These are phyloP conservation scores for Sturnira hondurensis DNA, from an alignment of 2,113 vertebrate species.

Conservation along the genomic window DNA sequence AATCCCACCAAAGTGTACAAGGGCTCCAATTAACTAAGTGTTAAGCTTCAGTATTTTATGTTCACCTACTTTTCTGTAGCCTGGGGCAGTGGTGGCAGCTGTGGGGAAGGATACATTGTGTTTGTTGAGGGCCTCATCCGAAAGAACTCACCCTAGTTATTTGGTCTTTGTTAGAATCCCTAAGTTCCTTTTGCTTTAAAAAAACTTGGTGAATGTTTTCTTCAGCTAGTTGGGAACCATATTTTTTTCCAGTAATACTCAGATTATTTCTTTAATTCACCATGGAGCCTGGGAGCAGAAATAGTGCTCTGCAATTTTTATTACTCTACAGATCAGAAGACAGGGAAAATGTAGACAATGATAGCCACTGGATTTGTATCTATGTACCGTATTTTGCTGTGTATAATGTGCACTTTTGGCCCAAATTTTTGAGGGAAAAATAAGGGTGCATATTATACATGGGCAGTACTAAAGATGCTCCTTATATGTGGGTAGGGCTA, in stretches of 20 bases:
- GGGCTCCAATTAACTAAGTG: neutral
- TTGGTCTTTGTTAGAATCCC: neutral
- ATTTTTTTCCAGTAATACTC: neutral
- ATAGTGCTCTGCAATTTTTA: conserved; percentile 13
- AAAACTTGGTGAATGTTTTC: neutral
- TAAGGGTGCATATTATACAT: no score
- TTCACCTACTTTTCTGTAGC: neutral
- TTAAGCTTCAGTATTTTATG: neutral
- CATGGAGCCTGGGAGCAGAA: neutral
- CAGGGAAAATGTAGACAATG: neutral
- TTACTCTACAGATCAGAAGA: neutral
- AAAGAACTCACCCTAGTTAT: neutral
- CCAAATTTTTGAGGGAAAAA: no score
- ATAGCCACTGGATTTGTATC: neutral
- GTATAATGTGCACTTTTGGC: no score
- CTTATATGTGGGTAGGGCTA: no score
- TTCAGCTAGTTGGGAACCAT: neutral
- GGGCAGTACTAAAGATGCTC: no score
- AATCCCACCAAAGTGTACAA: neutral
- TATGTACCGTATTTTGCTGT: neutral
- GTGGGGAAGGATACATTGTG: neutral
- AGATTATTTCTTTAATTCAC: neutral
- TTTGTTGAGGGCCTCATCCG: neutral
- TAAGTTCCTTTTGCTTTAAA: neutral
- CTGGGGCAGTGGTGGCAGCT: neutral